Evolutionary conservation across 2,888 invertebrate species (phyloP).

Genomic region (Nymphalis c-album): DNA sequence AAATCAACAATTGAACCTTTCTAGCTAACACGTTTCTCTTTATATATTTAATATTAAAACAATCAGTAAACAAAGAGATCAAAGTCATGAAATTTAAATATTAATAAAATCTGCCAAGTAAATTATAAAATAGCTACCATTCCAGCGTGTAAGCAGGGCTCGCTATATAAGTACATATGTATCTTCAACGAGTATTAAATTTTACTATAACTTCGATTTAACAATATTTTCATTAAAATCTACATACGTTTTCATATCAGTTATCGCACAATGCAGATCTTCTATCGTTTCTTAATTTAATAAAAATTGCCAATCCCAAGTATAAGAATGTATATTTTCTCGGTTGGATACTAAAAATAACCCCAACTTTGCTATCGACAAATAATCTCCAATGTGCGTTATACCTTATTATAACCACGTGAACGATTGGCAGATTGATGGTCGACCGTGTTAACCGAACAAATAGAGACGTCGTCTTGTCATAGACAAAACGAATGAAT

Average conservation of each 20-base stretch:
- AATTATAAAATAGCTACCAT: constrained; percentile 19
- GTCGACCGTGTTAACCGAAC: constrained; percentile 50
- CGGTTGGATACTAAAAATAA: not conserved
- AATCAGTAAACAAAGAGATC: constrained; percentile 35
- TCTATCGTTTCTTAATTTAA: constrained; percentile 34
- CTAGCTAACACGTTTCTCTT: not conserved
- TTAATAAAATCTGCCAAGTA: constrained; percentile 19
- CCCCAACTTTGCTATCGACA: not conserved
- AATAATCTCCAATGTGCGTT: constrained; percentile 40
- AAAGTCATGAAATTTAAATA: constrained; percentile 1
- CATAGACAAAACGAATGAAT: constrained; percentile 28
- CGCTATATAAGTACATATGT: constrained; percentile 62
- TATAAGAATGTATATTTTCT: not conserved
- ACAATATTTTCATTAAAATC: constrained; percentile 70
- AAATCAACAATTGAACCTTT: not conserved
- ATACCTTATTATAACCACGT: constrained; percentile 56
- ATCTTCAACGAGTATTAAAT: constrained; percentile 77
- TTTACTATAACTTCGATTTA: constrained; percentile 75
- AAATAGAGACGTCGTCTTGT: constrained; percentile 45
- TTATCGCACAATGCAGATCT: constrained; percentile 2
- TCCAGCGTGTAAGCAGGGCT: constrained; percentile 41
- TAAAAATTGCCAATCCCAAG: constrained; percentile 15
- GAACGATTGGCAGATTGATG: constrained; percentile 72
- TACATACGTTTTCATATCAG: constrained; percentile 62
- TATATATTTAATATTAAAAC: not conserved